Conservation (phyloP, 2,113 vertebrate species). For the Puffinus mauretanicus region DNA sequence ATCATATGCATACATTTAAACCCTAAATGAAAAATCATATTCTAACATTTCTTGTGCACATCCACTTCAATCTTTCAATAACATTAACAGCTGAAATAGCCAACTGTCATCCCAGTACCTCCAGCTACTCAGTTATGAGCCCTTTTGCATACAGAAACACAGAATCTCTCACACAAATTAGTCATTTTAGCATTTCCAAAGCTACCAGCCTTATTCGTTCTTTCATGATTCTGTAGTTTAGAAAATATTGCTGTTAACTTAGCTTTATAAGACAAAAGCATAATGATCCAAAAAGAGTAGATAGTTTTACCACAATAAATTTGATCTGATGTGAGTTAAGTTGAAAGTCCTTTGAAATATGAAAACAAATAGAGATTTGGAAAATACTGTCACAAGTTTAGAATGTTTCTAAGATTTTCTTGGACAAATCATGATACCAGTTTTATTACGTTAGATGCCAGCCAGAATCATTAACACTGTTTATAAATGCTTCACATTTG, state of each 20-base stretch:
- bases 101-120: neutral
- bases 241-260: neutral
- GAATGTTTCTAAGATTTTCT: neutral
- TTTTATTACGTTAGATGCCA: neutral
- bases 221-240: neutral
- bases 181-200: neutral
- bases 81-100: neutral
- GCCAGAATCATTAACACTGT: neutral
- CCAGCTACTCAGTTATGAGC: neutral
- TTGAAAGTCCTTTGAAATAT: neutral
- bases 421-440: neutral
- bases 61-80: neutral
- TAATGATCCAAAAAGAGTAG: neutral
- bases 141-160: neutral
- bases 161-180: neutral
- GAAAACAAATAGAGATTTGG: neutral
- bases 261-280: neutral
- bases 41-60: neutral
- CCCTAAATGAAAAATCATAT: neutral
- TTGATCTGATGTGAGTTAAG: neutral
- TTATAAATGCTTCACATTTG: neutral
- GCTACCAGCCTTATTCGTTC: neutral
- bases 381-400: neutral
- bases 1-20: neutral
- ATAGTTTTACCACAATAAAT: neutral